phyloP scores from a whole-genome alignment of 1,140 invertebrate genomes.

The Pseudomyrmex sp. region DNA sequence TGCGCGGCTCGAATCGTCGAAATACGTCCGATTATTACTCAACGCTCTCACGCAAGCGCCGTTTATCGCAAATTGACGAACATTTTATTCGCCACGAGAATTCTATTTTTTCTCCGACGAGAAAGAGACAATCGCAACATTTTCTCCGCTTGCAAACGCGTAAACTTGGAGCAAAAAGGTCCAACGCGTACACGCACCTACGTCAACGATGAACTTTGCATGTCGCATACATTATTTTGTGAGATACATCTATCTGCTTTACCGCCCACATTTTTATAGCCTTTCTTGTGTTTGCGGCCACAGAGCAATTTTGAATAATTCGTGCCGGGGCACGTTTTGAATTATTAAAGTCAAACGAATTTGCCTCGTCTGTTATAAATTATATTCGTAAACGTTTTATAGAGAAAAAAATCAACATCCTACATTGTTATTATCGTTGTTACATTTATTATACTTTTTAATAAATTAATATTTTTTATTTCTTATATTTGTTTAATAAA shows the following conservation, averaged over 20 bases:
- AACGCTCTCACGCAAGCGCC: too few species aligned
- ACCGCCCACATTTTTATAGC: conserved; percentile 2
- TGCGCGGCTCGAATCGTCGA: not conserved
- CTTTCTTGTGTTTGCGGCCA: conserved; percentile 7
- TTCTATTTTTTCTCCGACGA: not conserved
- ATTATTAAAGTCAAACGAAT: not conserved
- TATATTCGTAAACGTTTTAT: not conserved
- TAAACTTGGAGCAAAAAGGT: not conserved
- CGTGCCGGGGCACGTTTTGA: not conserved
- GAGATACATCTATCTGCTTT: not conserved
- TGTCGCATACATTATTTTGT: not conserved
- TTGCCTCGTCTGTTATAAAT: not conserved
- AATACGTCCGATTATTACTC: conserved; percentile 3
- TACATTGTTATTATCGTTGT: too few species aligned
- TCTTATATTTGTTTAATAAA: too few species aligned
- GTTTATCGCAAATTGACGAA: conserved; percentile 3
- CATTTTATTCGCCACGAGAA: not conserved
- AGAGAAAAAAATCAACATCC: too few species aligned
- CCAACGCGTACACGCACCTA: not conserved
- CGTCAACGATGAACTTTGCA: conserved; percentile 2
- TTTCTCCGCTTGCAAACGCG: not conserved
- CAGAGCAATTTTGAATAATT: conserved; percentile 25
- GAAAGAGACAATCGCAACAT: too few species aligned
- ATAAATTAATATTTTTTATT: too few species aligned
- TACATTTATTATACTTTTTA: too few species aligned